These are phyloP conservation scores for Drosophila neonasuta DNA, from an alignment of 2,888 invertebrate species.

Conservation along the genomic window DNA sequence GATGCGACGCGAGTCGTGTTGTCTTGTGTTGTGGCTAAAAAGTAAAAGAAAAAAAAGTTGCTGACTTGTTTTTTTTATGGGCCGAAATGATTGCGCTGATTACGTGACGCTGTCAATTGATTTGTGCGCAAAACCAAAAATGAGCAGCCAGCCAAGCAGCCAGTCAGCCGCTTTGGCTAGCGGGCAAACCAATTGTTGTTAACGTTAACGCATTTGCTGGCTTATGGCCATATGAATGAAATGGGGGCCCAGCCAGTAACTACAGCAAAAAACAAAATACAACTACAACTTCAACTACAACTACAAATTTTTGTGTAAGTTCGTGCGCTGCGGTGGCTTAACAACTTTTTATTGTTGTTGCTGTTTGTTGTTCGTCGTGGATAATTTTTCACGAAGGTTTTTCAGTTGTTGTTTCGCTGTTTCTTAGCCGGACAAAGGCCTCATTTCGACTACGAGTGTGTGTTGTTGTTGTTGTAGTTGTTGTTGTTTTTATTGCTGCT, in stretches of 20 bases:
- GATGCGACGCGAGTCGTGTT: conserved; percentile 7
- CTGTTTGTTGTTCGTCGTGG: conserved; percentile 50
- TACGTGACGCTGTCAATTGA: conserved; percentile 75
- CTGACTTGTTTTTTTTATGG: conserved; percentile 32
- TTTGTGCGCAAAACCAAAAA: conserved; percentile 57
- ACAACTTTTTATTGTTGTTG: conserved; percentile 41
- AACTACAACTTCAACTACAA: conserved; percentile 23
- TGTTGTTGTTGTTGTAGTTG: conserved; percentile 12
- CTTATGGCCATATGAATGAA: conserved; percentile 63
- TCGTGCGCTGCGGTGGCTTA: conserved; percentile 51
- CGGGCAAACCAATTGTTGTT: conserved; percentile 49
- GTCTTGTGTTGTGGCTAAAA: conserved; percentile 25
- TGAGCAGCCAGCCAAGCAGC: conserved; percentile 23
- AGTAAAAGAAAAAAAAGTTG: conserved; percentile 25
- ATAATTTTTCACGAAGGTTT: conserved; percentile 75
- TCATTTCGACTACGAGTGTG: conserved; percentile 38
- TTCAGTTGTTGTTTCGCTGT: conserved; percentile 52
- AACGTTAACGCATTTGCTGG: conserved; percentile 48
- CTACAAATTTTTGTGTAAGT: conserved; percentile 47
- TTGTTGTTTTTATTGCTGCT: conserved; percentile 36
- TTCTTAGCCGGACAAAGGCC: conserved; percentile 69
- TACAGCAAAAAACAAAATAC: conserved; percentile 26
- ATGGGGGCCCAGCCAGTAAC: conserved; percentile 50
- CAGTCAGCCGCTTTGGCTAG: conserved; percentile 27
- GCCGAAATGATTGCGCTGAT: conserved; percentile 71